phyloP scores from a whole-genome alignment of 1,140 invertebrate species.

The Mylabris phalerata region DNA sequence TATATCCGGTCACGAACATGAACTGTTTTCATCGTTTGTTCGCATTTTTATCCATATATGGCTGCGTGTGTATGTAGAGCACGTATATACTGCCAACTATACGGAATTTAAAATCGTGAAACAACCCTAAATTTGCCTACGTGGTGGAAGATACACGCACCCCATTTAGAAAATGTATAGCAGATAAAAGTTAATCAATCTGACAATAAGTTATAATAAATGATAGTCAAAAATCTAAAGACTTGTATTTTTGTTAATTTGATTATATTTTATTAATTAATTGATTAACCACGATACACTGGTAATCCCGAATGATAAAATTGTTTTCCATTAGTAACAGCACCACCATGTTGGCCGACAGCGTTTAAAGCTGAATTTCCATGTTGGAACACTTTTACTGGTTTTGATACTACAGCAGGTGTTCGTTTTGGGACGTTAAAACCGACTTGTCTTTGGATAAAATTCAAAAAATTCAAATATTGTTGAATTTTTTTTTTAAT shows the following conservation, averaged over 20 bases:
- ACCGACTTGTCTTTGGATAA: constrained; percentile 7
- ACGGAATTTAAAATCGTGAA: constrained; percentile 3
- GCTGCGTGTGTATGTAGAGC: not conserved
- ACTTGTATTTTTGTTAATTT: too few species aligned
- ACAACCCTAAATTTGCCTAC: constrained; percentile 4
- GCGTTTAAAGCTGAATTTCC: constrained; percentile 16
- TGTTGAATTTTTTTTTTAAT: not conserved
- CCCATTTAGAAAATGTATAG: too few species aligned
- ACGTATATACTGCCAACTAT: not conserved
- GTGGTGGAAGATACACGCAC: too few species aligned
- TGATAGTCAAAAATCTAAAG: too few species aligned
- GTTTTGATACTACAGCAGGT: constrained; percentile 5
- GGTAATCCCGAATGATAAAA: constrained; percentile 20
- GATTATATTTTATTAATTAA: too few species aligned
- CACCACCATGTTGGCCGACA: constrained; percentile 21
- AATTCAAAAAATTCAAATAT: not conserved
- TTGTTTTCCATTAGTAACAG: constrained; percentile 18
- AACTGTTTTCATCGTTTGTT: constrained; percentile 1
- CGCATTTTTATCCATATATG: too few species aligned
- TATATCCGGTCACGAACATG: constrained; percentile 13
- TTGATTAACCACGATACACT: constrained; percentile 5
- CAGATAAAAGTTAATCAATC: too few species aligned
- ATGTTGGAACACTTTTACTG: constrained; percentile 17
- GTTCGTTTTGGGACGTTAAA: constrained; percentile 1
- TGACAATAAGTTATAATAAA: too few species aligned